Evolutionary conservation across 2,113 vertebrate species (phyloP), one percentile per base, ranked within the genome.

Genomic region (Fulica atra): DNA sequence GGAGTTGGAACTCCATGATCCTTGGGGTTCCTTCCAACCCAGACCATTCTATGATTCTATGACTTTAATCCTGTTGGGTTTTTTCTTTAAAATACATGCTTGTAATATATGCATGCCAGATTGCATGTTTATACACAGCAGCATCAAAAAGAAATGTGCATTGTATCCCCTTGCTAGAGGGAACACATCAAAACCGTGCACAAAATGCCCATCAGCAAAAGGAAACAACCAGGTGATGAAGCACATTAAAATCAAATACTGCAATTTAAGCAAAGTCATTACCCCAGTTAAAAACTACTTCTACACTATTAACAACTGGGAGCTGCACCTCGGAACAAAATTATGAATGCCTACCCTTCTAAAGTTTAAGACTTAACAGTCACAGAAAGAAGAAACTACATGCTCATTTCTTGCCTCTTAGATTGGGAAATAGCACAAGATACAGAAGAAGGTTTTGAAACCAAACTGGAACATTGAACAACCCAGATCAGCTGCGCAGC

Each of bases 371-470:
- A 15, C 13, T 66, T 74, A 72, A 48, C 11, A 73, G 59, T 10
- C 64, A 71, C 88, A 46, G 56, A 80, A 61, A 84, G 19, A 76
- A 57, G 28, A 86, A 93, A 84, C 13, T 24, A 25, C 42, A 18
- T 3, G 53, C 6, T 81, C 17, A 16, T 36, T 91, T 83, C 80
- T 84, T 64, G 69, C 29, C 16, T 60, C 72, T 69, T 48, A 63
- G 26, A 14, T 80, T 93, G 63, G 63, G 72, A 95, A 93, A 91
- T 38, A 60, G 64, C 0, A 12, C 51, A 68, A 81, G 36, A 93
- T 7, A 13, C 12, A 79, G 83, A 86, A 54, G n/a, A 50, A 33
- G 16, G 51, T 92, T 96, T 78, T 42, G 82, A 93, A 92, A 96
- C 53, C 50, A 31, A 80, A 84, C 35, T 63, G 38, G 80, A 78